Evolutionary conservation across 2,113 vertebrate species (phyloP).

Genomic region (Carassius gibelio): DNA sequence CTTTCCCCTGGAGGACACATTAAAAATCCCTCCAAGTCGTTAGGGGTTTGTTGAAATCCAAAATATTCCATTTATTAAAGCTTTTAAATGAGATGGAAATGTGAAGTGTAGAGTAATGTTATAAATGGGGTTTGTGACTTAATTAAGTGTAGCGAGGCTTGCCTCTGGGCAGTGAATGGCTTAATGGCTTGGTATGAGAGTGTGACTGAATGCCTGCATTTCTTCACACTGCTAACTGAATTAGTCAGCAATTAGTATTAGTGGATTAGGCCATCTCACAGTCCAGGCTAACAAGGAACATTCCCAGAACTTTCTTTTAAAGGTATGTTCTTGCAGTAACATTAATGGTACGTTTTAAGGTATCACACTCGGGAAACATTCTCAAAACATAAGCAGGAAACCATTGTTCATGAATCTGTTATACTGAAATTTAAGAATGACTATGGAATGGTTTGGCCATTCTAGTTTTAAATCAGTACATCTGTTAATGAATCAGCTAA

Average conservation of each 20-base stretch:
- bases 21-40: constrained; percentile 61
- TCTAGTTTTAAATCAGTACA: neutral
- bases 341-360: neutral
- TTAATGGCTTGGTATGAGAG: constrained; percentile 43
- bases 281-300: neutral
- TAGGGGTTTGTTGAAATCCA: constrained; percentile 59
- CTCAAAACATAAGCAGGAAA: neutral
- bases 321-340: neutral
- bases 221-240: constrained; percentile 41
- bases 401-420: neutral
- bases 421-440: neutral
- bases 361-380: neutral
- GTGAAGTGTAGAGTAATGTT: constrained; percentile 60
- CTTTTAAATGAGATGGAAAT: constrained; percentile 63
- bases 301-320: neutral
- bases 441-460: neutral
- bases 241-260: constrained; percentile 35
- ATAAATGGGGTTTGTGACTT: constrained; percentile 63
- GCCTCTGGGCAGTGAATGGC: constrained; percentile 50
- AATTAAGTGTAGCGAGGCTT: constrained; percentile 55
- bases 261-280: constrained; percentile 6
- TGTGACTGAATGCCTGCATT: constrained; percentile 36
- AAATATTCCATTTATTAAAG: constrained; percentile 64
- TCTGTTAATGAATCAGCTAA: neutral
- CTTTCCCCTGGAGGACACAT: constrained; percentile 54